Evolutionary conservation across 2,888 invertebrate species (phyloP).

Genomic region (Zygothrica quintamaculata): DNA sequence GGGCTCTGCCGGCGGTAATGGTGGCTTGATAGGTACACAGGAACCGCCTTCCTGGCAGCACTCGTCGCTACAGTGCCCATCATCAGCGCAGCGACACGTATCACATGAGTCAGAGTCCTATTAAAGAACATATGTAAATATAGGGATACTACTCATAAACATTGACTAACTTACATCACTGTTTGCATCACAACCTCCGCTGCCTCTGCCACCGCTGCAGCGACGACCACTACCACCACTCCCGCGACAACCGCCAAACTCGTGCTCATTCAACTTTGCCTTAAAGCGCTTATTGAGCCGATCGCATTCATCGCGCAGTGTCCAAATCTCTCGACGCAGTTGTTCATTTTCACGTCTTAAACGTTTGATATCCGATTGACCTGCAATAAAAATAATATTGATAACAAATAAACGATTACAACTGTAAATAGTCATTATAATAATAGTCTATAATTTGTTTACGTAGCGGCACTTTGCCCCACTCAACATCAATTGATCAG

Average conservation of each 20-base stretch:
- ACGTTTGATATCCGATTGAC: conserved; percentile 95
- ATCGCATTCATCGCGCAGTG: conserved; percentile 94
- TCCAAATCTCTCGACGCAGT: conserved; percentile 93
- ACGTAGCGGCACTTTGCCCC: conserved; percentile 16
- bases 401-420: not conserved
- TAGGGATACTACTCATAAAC: not conserved
- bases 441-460: no score
- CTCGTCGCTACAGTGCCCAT: conserved; percentile 75
- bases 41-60: conserved; percentile 77
- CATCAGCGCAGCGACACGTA: conserved; percentile 79
- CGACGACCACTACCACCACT: conserved; percentile 73
- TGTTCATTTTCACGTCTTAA: conserved; percentile 94
- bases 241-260: conserved; percentile 69
- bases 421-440: no score
- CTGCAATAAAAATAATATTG: conserved; percentile 84
- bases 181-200: conserved; percentile 77
- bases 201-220: conserved; percentile 68
- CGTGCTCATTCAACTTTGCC: conserved; percentile 83
- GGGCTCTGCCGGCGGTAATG: conserved; percentile 45
- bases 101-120: conserved; percentile 84
- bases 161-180: conserved; percentile 76
- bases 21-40: conserved; percentile 65
- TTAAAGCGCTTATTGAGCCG: conserved; percentile 92
- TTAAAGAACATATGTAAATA: not conserved
- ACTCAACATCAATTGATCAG: conserved; percentile 44